These are phyloP conservation scores for Nematostella vectensis DNA, from an alignment of 92 coral and sea anemone genomes.

Conservation along the genomic window DNA sequence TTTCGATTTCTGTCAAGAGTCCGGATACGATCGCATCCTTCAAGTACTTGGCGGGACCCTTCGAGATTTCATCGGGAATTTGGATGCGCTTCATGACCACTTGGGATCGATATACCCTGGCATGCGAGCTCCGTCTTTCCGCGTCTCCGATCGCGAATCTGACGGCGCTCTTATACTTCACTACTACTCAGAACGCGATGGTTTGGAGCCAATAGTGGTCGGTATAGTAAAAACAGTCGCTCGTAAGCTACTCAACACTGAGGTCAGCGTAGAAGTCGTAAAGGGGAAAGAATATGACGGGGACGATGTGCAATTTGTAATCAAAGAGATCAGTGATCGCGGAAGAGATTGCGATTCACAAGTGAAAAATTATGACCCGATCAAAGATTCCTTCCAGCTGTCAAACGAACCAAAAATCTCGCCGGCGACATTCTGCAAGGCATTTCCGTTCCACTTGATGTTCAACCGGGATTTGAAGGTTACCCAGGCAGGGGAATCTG, in stretches of 20 bases:
- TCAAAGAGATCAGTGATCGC: constrained; percentile 51
- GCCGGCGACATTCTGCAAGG: constrained; percentile 70
- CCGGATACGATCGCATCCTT: constrained; percentile 79
- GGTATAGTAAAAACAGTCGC: constrained; percentile 80
- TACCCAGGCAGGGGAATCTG: constrained; percentile 67
- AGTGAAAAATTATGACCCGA: constrained; percentile 40
- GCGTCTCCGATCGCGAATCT: constrained; percentile 68
- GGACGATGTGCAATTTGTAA: constrained; percentile 79
- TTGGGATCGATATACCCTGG: constrained; percentile 73
- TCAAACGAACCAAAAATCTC: constrained; percentile 76
- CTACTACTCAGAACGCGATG: constrained; percentile 77
- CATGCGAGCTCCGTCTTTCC: constrained; percentile 84
- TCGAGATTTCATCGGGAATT: constrained; percentile 72
- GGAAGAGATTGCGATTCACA: constrained; percentile 20
- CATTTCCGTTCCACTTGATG: constrained; percentile 85
- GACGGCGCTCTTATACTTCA: constrained; percentile 83
- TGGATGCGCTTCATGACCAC: constrained; percentile 87
- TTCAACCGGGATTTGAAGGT: constrained; percentile 58
- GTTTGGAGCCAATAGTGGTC: constrained; percentile 79
- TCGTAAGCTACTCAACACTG: constrained; percentile 75
- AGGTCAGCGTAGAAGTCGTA: constrained; percentile 48
- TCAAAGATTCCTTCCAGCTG: constrained; percentile 31
- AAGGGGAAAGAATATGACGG: constrained; percentile 37
- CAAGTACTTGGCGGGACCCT: constrained; percentile 81
- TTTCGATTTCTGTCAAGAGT: constrained; percentile 79